These are phyloP conservation scores for Diphyllodes magnificus DNA, from an alignment of 2,113 vertebrate genomes.

Conservation along the genomic window DNA sequence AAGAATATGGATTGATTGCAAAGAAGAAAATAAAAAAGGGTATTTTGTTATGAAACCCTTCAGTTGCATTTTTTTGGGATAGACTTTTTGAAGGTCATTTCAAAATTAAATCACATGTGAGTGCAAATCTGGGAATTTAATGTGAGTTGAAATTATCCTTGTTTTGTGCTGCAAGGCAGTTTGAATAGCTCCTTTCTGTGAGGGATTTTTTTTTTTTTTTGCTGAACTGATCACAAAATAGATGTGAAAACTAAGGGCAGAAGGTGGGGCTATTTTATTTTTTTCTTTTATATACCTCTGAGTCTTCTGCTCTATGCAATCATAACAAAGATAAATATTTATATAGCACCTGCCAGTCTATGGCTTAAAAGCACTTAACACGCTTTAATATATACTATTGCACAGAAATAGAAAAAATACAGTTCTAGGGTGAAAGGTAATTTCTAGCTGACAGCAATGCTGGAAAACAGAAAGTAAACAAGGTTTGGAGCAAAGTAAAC, in stretches of 20 bases:
- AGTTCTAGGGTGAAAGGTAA: background rate
- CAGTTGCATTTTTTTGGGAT: background rate
- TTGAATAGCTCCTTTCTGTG: background rate
- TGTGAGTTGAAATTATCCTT: background rate
- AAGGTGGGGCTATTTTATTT: background rate
- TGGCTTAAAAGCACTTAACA: background rate
- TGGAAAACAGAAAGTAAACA: constrained; percentile 11
- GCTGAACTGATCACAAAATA: background rate
- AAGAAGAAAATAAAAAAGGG: background rate
- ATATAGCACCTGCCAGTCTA: constrained; percentile 17
- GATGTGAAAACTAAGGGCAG: background rate
- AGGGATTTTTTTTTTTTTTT: background rate
- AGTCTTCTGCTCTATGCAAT: constrained; percentile 11
- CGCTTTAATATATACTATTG: background rate
- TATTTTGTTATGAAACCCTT: background rate
- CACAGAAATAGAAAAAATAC: background rate
- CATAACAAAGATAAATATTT: constrained; percentile 39
- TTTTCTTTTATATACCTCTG: background rate
- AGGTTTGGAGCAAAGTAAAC: background rate
- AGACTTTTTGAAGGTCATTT: background rate
- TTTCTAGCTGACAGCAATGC: background rate
- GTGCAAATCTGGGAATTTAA: background rate
- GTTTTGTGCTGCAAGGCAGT: background rate
- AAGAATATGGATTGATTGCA: background rate
- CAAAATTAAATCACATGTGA: background rate